Evolutionary conservation across 2,797 vertebrate genomes (phyloP).

Genomic region (Tympanoctomys barrerae): DNA sequence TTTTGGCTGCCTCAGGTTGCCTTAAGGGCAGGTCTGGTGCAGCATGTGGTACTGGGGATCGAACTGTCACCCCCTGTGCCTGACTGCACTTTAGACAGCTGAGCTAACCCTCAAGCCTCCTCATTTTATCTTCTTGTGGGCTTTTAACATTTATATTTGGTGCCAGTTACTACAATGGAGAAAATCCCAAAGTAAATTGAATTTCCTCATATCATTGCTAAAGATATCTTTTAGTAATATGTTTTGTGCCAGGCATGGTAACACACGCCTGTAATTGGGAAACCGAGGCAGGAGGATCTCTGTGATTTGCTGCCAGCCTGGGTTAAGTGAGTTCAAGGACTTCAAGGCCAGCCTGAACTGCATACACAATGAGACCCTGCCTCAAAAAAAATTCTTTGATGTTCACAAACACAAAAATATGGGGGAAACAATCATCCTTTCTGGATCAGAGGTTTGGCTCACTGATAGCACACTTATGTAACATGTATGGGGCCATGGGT

Average conservation of each 20-base stretch:
- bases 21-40: too few relatives aligned
- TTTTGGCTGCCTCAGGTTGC: too few relatives aligned
- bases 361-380: background rate
- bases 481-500: too few relatives aligned
- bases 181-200: slow-evolving; percentile 17
- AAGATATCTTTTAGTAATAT: background rate
- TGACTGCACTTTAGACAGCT: too few relatives aligned
- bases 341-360: background rate
- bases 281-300: background rate
- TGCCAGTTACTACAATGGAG: slow-evolving; percentile 7
- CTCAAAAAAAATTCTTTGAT: background rate
- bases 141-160: slow-evolving; percentile 23
- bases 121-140: background rate
- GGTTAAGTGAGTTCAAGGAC: background rate
- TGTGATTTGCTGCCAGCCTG: background rate
- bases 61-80: too few relatives aligned
- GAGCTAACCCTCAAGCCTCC: too few relatives aligned
- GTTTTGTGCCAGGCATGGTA: background rate
- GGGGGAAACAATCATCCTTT: background rate
- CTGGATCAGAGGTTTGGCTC: background rate
- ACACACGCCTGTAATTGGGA: background rate
- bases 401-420: background rate
- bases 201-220: background rate
- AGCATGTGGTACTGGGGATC: too few relatives aligned
- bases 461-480: background rate